phyloP scores from a whole-genome alignment of 2,888 invertebrate genomes.

The Caenorhabditis panamensis region DNA sequence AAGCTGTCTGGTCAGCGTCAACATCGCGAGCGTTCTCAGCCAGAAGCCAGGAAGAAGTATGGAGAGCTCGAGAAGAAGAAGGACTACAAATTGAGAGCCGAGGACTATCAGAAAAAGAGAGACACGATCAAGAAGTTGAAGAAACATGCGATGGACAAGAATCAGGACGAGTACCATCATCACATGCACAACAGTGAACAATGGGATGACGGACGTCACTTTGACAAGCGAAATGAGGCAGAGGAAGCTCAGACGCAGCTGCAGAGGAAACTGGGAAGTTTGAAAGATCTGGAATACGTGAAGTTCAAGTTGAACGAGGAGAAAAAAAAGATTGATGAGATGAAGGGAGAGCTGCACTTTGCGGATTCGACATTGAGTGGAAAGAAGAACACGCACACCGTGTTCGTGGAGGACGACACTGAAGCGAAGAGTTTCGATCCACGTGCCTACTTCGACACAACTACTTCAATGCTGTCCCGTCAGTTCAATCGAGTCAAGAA shows the following conservation, averaged over 20 bases:
- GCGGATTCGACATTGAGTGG: slow-evolving; percentile 61
- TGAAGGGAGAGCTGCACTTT: slow-evolving; percentile 76
- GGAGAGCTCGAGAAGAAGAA: slow-evolving; percentile 81
- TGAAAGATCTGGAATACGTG: slow-evolving; percentile 93
- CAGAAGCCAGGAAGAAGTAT: slow-evolving; percentile 67
- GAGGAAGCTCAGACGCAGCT: slow-evolving; percentile 86
- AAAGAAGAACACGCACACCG: slow-evolving; percentile 70
- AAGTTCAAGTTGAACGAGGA: slow-evolving; percentile 85
- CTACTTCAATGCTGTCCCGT: slow-evolving; percentile 86
- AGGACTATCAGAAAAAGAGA: slow-evolving; percentile 85
- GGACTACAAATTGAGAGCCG: slow-evolving; percentile 80
- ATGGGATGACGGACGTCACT: slow-evolving; percentile 78
- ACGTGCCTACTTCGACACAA: slow-evolving; percentile 87
- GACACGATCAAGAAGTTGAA: slow-evolving; percentile 89
- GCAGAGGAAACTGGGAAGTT: slow-evolving; percentile 91
- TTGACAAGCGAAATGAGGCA: slow-evolving; percentile 64
- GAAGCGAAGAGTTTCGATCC: slow-evolving; percentile 85
- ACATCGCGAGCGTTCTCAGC: slow-evolving; percentile 77
- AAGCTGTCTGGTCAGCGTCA: slow-evolving; percentile 70
- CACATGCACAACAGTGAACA: slow-evolving; percentile 94
- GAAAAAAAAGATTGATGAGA: slow-evolving; percentile 77
- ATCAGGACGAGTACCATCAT: slow-evolving; percentile 98
- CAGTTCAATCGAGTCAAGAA: slow-evolving; percentile 86
- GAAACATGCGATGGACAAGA: slow-evolving; percentile 91
- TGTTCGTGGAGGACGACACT: slow-evolving; percentile 76